Percentiles rank a stretch among this genome's conserved stretches.
These are phyloP conservation scores for Serranus cabrilla DNA, from an alignment of 2,797 vertebrate species.

Conservation along the genomic window DNA sequence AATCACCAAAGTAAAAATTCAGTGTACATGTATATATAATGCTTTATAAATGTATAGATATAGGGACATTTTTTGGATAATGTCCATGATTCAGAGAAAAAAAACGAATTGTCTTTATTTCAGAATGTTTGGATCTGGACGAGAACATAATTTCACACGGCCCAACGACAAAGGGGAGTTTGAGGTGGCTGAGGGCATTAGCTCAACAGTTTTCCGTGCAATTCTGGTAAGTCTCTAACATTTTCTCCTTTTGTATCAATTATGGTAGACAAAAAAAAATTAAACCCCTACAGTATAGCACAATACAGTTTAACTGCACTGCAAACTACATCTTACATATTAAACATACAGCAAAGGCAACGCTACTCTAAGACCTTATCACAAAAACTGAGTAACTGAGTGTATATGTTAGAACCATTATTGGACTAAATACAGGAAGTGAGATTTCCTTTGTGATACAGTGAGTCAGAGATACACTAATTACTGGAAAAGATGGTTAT, in stretches of 20 bases:
- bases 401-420: background rate
- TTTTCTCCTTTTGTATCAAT: conserved; percentile 5
- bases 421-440: background rate
- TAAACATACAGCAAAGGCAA: background rate
- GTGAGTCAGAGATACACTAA: background rate
- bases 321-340: background rate
- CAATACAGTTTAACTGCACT: background rate
- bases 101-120: conserved; percentile 38
- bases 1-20: background rate
- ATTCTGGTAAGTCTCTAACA: conserved; percentile 90
- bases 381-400: background rate
- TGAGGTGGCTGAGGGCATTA: conserved; percentile 98
- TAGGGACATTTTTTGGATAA: background rate
- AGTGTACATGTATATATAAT: background rate
- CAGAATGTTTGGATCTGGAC: conserved; percentile 99
- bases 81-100: conserved; percentile 18
- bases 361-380: background rate
- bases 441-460: background rate
- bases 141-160: conserved; percentile 98
- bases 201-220: conserved; percentile 97
- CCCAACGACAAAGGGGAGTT: conserved; percentile 99
- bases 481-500: background rate
- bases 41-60: background rate
- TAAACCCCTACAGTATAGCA: background rate
- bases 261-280: background rate